Base-by-base conservation (phyloP, 2,113 vertebrate genomes). In the Pyxicephalus adspersus region DNA sequence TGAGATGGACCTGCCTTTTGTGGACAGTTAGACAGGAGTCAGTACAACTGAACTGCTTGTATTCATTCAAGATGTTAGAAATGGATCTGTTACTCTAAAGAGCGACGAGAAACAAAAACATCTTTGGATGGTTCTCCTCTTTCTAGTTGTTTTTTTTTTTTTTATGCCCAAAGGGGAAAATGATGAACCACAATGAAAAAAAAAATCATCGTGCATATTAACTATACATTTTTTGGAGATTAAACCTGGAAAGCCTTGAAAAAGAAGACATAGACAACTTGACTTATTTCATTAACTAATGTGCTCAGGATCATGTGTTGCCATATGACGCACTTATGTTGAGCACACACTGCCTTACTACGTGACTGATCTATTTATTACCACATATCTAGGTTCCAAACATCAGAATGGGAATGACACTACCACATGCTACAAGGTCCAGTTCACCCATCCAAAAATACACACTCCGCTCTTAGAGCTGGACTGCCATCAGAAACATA, bases 331-430 rank as follows among this genome's bases (percentile, higher is more conserved):
- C 94, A 92, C 92, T 93, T 94, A 93, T 94, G 95, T 94, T 91
- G 94, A 93, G 87, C 94, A 82, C 80, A 82, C 80, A 94, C 94
- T 94, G 95, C 97, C 96, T 97, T 96, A 97, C 90, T 92, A 91
- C 88, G 80, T 93, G 93, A 92, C 94, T 93, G 90, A 95, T 95
- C 92, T 97, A 97, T 97, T 98, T 97, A 98, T 97, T 92, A 87
- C 86, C 78, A 55, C 90, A 90, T 94, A 92, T 90, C 87, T 88
- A 80, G 90, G 91, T 89, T 87, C 89, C 87, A 80, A 88, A 75
- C 87, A 81, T 90, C 83, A 80, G 8, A 83, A 84, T 90, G 87
- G 90, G 87, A 90, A 88, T 90, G 88, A 89, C 87, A 86, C 89
- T 90, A 89, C 87, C 86, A 89, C 86, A 88, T 81, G 25, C 76